phyloP scores from a whole-genome alignment of 2,888 invertebrate genomes.

The Thecophora atra region DNA sequence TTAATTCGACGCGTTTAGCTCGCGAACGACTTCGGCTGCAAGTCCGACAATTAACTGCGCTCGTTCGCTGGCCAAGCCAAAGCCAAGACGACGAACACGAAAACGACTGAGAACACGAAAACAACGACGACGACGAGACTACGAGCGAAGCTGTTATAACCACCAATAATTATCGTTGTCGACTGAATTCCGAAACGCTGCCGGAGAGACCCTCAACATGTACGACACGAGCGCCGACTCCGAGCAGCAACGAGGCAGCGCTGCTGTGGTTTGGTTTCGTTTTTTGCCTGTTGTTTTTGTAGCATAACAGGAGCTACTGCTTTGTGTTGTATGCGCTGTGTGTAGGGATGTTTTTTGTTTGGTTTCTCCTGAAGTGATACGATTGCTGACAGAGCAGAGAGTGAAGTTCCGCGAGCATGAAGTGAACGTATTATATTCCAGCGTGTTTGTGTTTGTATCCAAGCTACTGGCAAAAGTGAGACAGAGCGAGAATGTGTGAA shows the following conservation, averaged over 20 bases:
- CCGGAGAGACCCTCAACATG: slow-evolving; percentile 57
- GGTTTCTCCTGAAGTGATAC: slow-evolving; percentile 25
- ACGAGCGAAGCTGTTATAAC: slow-evolving; percentile 55
- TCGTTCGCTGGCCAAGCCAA: neutral
- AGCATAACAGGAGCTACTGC: slow-evolving; percentile 26
- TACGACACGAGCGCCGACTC: slow-evolving; percentile 38
- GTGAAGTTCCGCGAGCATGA: slow-evolving; percentile 44
- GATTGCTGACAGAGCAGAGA: slow-evolving; percentile 46
- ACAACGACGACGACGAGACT: slow-evolving; percentile 22
- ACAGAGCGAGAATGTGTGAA: too few species aligned
- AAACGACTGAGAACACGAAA: too few species aligned
- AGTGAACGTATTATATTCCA: slow-evolving; percentile 44
- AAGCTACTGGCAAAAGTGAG: slow-evolving; percentile 14
- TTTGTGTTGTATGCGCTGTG: slow-evolving; percentile 27
- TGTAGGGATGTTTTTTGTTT: slow-evolving; percentile 3
- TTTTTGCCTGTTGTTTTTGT: slow-evolving; percentile 9
- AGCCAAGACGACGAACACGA: slow-evolving; percentile 22
- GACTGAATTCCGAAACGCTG: slow-evolving; percentile 64
- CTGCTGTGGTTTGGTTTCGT: neutral
- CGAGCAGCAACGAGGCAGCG: slow-evolving; percentile 27
- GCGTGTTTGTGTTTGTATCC: slow-evolving; percentile 34
- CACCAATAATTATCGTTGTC: slow-evolving; percentile 66
- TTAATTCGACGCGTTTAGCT: slow-evolving; percentile 29
- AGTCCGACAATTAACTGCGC: slow-evolving; percentile 32
- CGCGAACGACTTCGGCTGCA: slow-evolving; percentile 23